Evolutionary conservation across 2,888 invertebrate species (phyloP).

Genomic region (Tipula lateralis): DNA sequence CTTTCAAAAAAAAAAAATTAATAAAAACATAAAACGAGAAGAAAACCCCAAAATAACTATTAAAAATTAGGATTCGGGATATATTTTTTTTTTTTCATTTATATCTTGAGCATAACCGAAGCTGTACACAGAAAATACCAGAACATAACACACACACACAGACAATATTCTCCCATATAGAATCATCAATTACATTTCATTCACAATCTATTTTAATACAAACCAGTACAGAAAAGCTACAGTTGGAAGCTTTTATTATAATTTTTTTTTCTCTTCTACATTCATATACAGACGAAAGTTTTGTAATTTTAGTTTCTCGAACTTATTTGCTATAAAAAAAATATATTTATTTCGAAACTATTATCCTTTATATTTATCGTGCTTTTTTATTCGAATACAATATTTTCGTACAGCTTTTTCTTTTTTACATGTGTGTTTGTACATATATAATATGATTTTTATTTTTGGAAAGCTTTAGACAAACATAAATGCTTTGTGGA

Average conservation of each 20-base stretch:
- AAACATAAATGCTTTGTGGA: neutral
- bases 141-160: neutral
- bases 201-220: constrained; percentile 19
- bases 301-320: constrained; percentile 24
- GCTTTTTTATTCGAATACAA: neutral
- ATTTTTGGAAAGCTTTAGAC: neutral
- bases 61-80: neutral
- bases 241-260: constrained; percentile 14
- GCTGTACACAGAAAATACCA: constrained; percentile 24
- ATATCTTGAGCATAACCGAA: neutral
- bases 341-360: neutral
- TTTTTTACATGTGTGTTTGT: neutral
- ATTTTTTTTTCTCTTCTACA: neutral
- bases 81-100: neutral
- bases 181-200: constrained; percentile 19
- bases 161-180: neutral
- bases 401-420: neutral
- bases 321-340: neutral
- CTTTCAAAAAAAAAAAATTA: neutral
- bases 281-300: neutral
- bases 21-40: neutral
- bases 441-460: neutral
- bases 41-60: neutral
- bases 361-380: constrained; percentile 13
- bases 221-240: neutral